phyloP scores from a whole-genome alignment of 2,888 invertebrate species.

The Philaethria dido region DNA sequence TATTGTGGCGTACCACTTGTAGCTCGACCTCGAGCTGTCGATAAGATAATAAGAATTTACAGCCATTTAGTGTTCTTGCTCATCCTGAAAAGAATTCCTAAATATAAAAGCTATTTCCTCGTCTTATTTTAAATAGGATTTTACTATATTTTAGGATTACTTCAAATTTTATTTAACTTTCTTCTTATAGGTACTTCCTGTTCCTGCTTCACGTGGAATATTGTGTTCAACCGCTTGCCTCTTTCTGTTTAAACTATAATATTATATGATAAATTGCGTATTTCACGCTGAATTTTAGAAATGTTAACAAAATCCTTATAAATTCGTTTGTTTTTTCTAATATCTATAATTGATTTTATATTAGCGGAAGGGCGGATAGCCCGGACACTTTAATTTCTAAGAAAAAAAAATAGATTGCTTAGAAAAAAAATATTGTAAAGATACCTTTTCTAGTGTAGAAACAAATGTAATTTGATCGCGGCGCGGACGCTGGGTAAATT shows the following conservation, averaged over 20 bases:
- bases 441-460: too few relatives aligned
- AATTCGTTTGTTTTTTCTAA: too few relatives aligned
- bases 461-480: too few relatives aligned
- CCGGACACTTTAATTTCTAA: too few relatives aligned
- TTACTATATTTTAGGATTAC: neutral
- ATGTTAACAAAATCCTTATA: too few relatives aligned
- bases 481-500: too few relatives aligned
- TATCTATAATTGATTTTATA: too few relatives aligned
- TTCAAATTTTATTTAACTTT: neutral
- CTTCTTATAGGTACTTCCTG: neutral
- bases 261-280: neutral
- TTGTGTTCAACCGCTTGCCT: neutral
- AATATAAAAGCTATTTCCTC: conserved; percentile 22
- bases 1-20: conserved; percentile 36
- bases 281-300: neutral
- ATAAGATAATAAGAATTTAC: conserved; percentile 40
- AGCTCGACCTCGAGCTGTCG: conserved; percentile 30
- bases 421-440: too few relatives aligned
- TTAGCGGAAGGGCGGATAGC: too few relatives aligned
- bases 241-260: neutral
- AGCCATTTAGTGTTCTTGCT: conserved; percentile 24
- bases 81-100: conserved; percentile 27
- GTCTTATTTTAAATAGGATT: neutral
- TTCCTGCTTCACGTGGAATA: neutral
- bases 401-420: too few relatives aligned